Evolutionary conservation across 2,888 invertebrate species (phyloP).

Genomic region (Acanthoscelides obtectus): DNA sequence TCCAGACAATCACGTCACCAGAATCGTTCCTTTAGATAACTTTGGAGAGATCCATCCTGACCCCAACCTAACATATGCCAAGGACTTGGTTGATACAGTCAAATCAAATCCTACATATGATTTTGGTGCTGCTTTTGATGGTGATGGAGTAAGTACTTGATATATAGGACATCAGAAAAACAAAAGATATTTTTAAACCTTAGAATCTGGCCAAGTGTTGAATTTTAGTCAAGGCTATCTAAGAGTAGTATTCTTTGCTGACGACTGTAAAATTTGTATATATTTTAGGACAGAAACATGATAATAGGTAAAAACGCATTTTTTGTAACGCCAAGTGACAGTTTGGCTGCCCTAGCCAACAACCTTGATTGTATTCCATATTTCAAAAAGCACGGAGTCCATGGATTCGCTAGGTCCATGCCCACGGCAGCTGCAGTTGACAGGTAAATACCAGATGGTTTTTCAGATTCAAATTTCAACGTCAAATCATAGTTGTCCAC

Average conservation of each 20-base stretch:
- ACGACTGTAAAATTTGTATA: not conserved
- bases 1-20: slow-evolving; percentile 61
- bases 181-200: not conserved
- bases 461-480: not conserved
- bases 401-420: slow-evolving; percentile 95
- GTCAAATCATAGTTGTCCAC: no score
- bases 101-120: slow-evolving; percentile 57
- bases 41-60: slow-evolving; percentile 97
- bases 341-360: slow-evolving; percentile 90
- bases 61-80: slow-evolving; percentile 89
- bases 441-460: slow-evolving; percentile 51
- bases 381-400: slow-evolving; percentile 76
- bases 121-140: slow-evolving; percentile 97
- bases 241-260: not conserved
- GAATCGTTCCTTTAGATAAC: slow-evolving; percentile 80
- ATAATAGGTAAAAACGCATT: slow-evolving; percentile 92
- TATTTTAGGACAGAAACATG: slow-evolving; percentile 86
- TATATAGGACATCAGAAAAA: no score
- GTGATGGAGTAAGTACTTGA: slow-evolving; percentile 67
- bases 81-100: slow-evolving; percentile 63
- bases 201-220: not conserved
- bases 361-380: slow-evolving; percentile 90
- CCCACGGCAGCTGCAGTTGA: slow-evolving; percentile 96
- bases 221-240: no score
- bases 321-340: slow-evolving; percentile 97